Base-by-base conservation (phyloP, 2,797 vertebrate genomes). In the Tarsius wallacei region DNA sequence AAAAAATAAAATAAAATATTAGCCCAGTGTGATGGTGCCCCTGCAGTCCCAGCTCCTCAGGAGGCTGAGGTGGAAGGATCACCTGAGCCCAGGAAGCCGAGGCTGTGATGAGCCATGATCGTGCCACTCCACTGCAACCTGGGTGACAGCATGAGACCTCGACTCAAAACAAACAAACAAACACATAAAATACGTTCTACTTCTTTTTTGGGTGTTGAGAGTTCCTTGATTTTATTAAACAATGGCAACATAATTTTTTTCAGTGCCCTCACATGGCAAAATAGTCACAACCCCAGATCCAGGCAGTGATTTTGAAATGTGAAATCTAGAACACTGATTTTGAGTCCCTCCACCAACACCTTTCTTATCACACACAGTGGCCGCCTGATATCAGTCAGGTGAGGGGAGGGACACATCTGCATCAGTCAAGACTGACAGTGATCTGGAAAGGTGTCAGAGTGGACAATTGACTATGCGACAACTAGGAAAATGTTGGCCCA, bases 171-270 rank as follows among this genome's bases (percentile, higher is more conserved):
- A 42, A 42, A 42, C 42, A 42, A 42, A 42, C 42, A 42, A 42
- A 5, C 42, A 42, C 42, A 42, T 42, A 80, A 90, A 84, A 47
- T 68, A 80, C 2, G 21, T 4, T 33, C 63, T 49, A 84, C 19
- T 33, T 68, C 64, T 76, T 77, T 77, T 90, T 89, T 1, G 13
- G 51, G 51, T 74, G 55, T 88, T 87, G 91, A 82, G 47, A 42
- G 59, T 82, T 26, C 51, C 70, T 93, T 91, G 77, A 64, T 59
- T 90, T 91, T 53, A 87, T 21, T 80, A 86, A 97, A 86, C 53
- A 10, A 94, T 42, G 22, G 22, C 2, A 66, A 87, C 3, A 33
- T 7, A 64, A 31, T 36, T 71, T 59, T 91, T 86, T 86, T 28
- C 5, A 93, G 91, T n/a, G 33, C 2, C 15, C 73, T 70, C 81